Evolutionary conservation across 2,113 vertebrate species (phyloP).

Genomic region (Ondatra zibethicus): DNA sequence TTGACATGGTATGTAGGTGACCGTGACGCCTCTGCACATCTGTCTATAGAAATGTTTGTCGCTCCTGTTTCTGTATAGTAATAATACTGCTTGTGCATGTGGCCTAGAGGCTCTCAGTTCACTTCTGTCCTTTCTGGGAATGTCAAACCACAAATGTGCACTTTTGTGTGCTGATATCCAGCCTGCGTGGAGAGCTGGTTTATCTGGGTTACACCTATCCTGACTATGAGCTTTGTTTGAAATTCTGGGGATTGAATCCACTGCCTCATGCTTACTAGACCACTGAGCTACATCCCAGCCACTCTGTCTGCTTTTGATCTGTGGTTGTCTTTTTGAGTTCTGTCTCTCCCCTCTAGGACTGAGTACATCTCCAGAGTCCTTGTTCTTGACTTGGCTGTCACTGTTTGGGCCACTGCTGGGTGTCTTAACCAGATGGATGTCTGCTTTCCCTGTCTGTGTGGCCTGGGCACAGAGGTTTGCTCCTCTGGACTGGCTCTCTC

Average conservation of each 20-base stretch:
- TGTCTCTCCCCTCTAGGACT: not conserved
- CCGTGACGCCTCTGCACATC: not conserved
- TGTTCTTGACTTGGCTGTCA: not conserved
- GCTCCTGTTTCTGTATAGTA: not conserved
- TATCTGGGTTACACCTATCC: not conserved
- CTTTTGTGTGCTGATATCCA: not conserved
- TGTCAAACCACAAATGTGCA: not conserved
- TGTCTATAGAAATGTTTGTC: not conserved
- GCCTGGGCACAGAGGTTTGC: conserved; percentile 43
- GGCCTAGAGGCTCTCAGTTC: not conserved
- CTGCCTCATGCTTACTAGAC: not conserved
- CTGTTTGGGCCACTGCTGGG: not conserved
- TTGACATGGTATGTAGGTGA: not conserved
- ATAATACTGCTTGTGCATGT: not conserved
- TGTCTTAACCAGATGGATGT: conserved; percentile 34
- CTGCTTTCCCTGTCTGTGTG: conserved; percentile 4
- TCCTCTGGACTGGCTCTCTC: conserved; percentile 58
- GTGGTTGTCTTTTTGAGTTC: not conserved
- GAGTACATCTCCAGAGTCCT: not conserved
- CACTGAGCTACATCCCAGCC: not conserved
- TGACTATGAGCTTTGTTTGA: not conserved
- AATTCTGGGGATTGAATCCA: not conserved
- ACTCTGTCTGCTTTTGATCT: not conserved
- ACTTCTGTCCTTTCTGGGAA: not conserved
- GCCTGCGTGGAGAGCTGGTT: not conserved